Evolutionary conservation across 2,797 vertebrate genomes (phyloP).

Genomic region (Chiroxiphia lanceolata): DNA sequence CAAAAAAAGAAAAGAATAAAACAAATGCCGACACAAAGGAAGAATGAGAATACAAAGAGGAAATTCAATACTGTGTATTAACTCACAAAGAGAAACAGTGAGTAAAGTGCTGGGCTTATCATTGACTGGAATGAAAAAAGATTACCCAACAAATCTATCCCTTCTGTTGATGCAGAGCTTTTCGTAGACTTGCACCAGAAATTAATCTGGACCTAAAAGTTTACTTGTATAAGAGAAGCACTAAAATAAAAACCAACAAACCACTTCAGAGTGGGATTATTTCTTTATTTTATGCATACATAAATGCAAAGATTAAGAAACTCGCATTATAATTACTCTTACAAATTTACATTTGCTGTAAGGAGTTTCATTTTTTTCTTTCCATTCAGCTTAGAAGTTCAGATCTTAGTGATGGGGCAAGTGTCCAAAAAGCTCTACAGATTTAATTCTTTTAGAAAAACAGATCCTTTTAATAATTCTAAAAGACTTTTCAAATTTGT

Average conservation of each 20-base stretch:
- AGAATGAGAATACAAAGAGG: not conserved
- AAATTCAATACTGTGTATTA: conserved; percentile 20
- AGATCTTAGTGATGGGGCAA: not conserved
- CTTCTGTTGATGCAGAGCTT: not conserved
- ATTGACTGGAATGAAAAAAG: conserved; percentile 4
- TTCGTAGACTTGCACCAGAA: not conserved
- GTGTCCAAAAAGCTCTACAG: not conserved
- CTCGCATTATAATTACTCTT: not conserved
- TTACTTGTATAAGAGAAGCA: not conserved
- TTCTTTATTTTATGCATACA: not conserved
- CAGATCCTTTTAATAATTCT: not conserved
- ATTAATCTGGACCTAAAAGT: not conserved
- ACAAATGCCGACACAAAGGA: not conserved
- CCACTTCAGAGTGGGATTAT: not conserved
- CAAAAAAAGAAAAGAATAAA: not conserved
- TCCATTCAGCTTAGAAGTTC: not conserved
- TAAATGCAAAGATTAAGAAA: not conserved
- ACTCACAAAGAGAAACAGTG: not conserved
- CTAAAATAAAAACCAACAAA: not conserved
- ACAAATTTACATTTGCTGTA: not conserved
- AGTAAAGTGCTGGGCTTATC: conserved; percentile 12
- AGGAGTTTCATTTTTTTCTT: not conserved
- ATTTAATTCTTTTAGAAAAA: not conserved
- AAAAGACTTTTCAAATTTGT: not conserved
- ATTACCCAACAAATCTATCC: not conserved